phyloP scores from a whole-genome alignment of 37 sponge, comb jelly and placozoan species.

The Aphrocallistes beatrix region DNA sequence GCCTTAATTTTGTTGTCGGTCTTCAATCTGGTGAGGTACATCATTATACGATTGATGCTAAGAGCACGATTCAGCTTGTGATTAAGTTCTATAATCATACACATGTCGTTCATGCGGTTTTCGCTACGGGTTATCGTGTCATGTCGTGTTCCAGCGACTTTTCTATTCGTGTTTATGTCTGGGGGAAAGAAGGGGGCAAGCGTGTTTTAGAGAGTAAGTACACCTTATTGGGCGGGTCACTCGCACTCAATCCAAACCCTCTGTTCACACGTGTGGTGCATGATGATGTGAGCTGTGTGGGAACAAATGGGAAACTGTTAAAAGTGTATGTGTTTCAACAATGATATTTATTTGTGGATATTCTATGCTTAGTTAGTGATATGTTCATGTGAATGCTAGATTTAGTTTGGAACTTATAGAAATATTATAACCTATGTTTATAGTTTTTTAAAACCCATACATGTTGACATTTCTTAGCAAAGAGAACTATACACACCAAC shows the following conservation, averaged over 20 bases:
- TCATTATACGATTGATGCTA: neutral
- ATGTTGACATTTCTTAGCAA: too few species aligned
- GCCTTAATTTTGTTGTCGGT: neutral
- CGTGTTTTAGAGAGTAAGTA: conserved; percentile 43
- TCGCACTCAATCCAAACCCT: conserved; percentile 36
- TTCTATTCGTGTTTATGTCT: conserved; percentile 70
- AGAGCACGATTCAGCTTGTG: neutral
- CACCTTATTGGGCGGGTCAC: conserved; percentile 70
- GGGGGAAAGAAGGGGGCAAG: conserved; percentile 17
- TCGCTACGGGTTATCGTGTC: conserved; percentile 30
- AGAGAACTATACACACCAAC: too few species aligned
- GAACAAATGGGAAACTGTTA: neutral
- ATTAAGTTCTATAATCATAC: neutral
- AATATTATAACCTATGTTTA: too few species aligned
- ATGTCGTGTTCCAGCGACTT: conserved; percentile 62
- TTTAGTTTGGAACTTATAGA: too few species aligned
- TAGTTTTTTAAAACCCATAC: too few species aligned
- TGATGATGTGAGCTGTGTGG: conserved; percentile 5
- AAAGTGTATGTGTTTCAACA: conserved; percentile 7
- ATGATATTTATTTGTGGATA: too few species aligned
- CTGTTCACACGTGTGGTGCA: neutral
- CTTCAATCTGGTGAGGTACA: neutral
- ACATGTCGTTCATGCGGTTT: neutral
- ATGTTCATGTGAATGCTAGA: too few species aligned
- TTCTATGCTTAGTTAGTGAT: too few species aligned